Evolutionary conservation across 2,113 vertebrate species (phyloP).

Genomic region (Apodemus sylvaticus): DNA sequence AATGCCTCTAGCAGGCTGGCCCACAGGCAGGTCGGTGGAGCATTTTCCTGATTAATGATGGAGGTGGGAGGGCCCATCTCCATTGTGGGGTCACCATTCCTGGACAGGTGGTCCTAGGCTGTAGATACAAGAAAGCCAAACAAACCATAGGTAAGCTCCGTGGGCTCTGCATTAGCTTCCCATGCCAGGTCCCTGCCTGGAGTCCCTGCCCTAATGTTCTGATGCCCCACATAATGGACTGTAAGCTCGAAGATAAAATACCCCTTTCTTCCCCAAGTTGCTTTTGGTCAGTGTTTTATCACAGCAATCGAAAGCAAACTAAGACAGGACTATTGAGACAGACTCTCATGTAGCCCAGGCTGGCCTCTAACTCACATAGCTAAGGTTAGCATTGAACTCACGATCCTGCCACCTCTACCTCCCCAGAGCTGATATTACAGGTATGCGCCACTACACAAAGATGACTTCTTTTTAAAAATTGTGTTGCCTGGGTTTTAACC

Average conservation of each 20-base stretch:
- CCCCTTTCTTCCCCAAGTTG: not conserved
- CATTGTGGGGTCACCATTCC: not conserved
- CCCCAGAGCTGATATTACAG: not conserved
- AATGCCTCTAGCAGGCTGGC: not conserved
- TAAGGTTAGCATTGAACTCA: not conserved
- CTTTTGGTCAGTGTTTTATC: not conserved
- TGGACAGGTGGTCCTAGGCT: not conserved
- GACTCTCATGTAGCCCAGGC: not conserved
- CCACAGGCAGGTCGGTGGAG: not conserved
- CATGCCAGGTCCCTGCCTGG: not conserved
- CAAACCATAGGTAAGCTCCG: not conserved
- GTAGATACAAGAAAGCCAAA: not conserved
- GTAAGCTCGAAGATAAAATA: not conserved
- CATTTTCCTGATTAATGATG: not conserved
- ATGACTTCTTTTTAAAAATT: not conserved
- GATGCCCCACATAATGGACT: not conserved
- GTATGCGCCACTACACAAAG: not conserved
- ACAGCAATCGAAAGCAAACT: not conserved
- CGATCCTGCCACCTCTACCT: not conserved
- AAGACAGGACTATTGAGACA: not conserved
- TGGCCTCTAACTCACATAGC: not conserved
- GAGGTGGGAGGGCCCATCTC: not conserved
- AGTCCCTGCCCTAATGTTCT: not conserved
- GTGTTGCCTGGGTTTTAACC: not conserved
- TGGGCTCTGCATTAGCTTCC: not conserved